Base-by-base conservation (phyloP, 2,113 vertebrate genomes). In the Saguinus imperator region DNA sequence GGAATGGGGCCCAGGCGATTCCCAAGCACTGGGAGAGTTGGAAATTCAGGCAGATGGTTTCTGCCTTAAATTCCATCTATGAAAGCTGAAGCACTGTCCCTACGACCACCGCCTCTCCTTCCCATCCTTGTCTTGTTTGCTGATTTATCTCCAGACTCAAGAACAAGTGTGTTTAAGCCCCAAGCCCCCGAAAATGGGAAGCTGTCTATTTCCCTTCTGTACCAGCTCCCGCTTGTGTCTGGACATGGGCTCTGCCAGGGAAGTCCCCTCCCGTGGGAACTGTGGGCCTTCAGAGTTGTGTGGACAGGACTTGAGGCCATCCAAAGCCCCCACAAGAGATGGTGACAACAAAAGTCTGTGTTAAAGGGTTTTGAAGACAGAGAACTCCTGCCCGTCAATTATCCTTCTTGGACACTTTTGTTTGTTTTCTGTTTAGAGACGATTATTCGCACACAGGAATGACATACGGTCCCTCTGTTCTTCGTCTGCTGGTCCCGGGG, bases 1-100 rank as follows among this genome's bases (percentile, higher is more conserved):
- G n/a, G n/a, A 29, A 8, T 1, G 1, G 5, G 14, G 2, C 27
- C 27, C 20, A 14, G 45, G 45, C 1, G 45, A 21, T 7, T 18
- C 73, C 66, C 18, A 20, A 1, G 58, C 6, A 17, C 21, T 8
- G 35, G 1, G 2, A 57, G 8, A 18, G 1, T 1, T n/a, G 23
- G 27, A n/a, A 48, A 40, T 40, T 73, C 61, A 40, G 25, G 18
- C 12, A 20, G 32, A 10, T 1, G 9, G 27, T n/a, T 37, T 12
- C 45, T 52, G 37, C 76, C 52, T 83, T 25, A 11, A 23, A n/a
- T n/a, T 35, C 29, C 29, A 6, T 12, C 83, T 10, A 32, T 40
- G 73, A 79, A 40, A 43, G 37, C 25, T 0, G 1, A 29, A 55
- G 64, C 20, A 1, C 23, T 45, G 1, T 68, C 13, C 45, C 48